Evolutionary conservation across 2,113 vertebrate species (phyloP).

Genomic region (Lagopus leucura): DNA sequence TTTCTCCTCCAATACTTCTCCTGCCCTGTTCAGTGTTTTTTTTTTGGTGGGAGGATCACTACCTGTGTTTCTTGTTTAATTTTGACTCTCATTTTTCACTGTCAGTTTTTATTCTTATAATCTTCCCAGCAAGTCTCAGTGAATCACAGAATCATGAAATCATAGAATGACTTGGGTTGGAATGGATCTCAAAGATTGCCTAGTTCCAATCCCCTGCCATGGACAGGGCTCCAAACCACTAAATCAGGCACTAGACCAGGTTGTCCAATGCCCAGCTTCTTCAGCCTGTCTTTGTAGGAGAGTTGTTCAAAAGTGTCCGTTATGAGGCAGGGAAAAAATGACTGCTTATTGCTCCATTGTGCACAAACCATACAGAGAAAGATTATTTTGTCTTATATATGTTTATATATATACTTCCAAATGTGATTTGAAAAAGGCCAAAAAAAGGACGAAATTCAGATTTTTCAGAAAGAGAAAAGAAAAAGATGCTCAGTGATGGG

Average conservation of each 20-base stretch:
- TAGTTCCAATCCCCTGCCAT: too few species aligned
- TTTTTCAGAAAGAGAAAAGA: neutral
- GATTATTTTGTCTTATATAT: neutral
- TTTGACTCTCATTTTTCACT: neutral
- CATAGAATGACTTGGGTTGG: too few species aligned
- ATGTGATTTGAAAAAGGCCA: neutral
- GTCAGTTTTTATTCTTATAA: rapidly evolving
- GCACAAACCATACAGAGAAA: neutral
- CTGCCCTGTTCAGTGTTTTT: neutral
- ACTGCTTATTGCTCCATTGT: neutral
- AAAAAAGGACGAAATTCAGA: neutral
- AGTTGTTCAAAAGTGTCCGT: neutral
- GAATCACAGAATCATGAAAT: neutral
- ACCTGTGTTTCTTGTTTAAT: neutral
- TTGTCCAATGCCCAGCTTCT: too few species aligned
- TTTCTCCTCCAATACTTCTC: neutral
- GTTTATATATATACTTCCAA: neutral
- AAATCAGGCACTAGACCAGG: too few species aligned
- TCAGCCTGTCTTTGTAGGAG: too few species aligned
- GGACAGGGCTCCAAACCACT: too few species aligned
- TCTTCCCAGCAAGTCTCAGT: neutral
- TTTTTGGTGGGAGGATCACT: neutral
- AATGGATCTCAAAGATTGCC: too few species aligned
- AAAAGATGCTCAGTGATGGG: neutral
- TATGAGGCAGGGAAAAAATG: neutral